Conservation (phyloP, 2,888 invertebrate species). For the Dione vanillae region DNA sequence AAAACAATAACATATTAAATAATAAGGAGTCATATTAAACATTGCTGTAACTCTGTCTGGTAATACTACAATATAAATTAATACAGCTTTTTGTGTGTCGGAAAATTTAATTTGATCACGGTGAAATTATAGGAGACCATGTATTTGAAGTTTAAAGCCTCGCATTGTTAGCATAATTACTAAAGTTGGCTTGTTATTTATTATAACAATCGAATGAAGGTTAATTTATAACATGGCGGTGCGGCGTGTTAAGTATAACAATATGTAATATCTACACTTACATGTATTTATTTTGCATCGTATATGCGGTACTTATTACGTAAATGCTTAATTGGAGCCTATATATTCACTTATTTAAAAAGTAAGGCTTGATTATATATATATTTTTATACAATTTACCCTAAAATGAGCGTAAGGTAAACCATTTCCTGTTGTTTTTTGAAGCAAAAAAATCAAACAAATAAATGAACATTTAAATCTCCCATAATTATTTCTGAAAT, state of each 20-base stretch:
- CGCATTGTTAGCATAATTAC: constrained; percentile 30
- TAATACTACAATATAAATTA: constrained; percentile 14
- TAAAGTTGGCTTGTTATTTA: constrained; percentile 31
- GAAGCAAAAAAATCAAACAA: no score
- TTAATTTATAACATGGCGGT: constrained; percentile 12
- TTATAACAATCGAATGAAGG: constrained; percentile 30
- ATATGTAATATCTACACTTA: not conserved
- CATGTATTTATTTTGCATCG: not conserved
- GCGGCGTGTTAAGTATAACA: constrained; percentile 12
- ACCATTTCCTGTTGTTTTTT: no score
- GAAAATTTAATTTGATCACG: constrained; percentile 21
- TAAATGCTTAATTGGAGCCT: no score
- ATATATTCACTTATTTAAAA: not conserved
- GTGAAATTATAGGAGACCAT: constrained; percentile 21
- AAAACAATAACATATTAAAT: not conserved
- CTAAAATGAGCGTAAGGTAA: not conserved
- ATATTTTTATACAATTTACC: not conserved
- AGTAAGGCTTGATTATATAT: not conserved
- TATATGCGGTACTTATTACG: not conserved
- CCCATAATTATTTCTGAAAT: no score
- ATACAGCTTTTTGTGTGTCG: constrained; percentile 20
- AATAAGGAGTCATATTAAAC: not conserved
- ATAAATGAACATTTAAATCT: no score
- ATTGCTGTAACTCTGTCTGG: not conserved
- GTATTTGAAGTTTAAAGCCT: constrained; percentile 28